Conservation (phyloP, 1,140 invertebrate species). For the Scylla paramamosain region DNA sequence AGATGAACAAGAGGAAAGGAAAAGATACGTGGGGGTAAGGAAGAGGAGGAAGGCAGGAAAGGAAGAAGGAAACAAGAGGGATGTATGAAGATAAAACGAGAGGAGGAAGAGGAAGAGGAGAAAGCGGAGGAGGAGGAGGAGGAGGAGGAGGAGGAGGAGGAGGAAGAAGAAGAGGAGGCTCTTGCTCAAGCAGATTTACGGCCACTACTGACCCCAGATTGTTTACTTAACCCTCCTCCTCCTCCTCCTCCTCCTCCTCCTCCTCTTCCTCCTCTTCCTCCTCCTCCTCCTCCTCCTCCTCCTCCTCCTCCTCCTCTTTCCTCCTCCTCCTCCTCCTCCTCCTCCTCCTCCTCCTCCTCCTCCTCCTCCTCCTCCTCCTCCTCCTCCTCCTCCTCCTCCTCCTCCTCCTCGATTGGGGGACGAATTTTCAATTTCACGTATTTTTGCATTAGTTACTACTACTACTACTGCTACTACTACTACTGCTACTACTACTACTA, state of each 20-base stretch:
- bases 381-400: neutral
- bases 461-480: neutral
- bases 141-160: too few relatives aligned
- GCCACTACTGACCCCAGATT: slow-evolving; percentile 8
- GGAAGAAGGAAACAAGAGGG: too few relatives aligned
- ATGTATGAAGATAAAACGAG: too few relatives aligned
- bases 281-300: too few relatives aligned
- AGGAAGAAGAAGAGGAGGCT: neutral
- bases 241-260: neutral
- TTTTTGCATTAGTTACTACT: neutral
- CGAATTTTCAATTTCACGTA: neutral
- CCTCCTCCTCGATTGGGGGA: neutral
- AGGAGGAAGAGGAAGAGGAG: too few relatives aligned
- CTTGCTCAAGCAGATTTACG: neutral
- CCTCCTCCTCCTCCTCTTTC: neutral
- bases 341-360: too few relatives aligned
- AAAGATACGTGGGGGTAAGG: too few relatives aligned
- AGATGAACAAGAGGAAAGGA: too few relatives aligned
- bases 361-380: too few relatives aligned
- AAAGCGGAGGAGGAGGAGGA: neutral
- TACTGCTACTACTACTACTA: neutral
- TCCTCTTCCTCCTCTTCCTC: too few relatives aligned
- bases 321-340: neutral
- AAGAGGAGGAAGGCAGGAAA: too few relatives aligned
- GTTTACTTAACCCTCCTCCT: slow-evolving; percentile 11